Evolutionary conservation across 2,888 invertebrate species (phyloP), one percentile per base, ranked within the genome.

Genomic region (Acholoe squamosa): DNA sequence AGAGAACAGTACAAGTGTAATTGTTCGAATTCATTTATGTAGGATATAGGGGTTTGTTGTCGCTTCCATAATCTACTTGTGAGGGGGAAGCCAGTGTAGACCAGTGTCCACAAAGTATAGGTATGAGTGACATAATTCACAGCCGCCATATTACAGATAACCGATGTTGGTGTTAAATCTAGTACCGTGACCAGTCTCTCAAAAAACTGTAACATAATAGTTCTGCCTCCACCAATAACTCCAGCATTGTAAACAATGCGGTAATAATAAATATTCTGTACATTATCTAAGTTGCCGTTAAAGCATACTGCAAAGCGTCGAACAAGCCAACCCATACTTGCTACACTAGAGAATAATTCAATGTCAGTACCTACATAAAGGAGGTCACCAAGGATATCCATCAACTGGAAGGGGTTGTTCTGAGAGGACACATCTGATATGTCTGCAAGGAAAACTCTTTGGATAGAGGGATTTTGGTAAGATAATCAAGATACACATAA

Each of bases 41-140:
- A 61, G 1, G 25, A 61, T 61, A 61, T 61, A 61, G 61, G 61
- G 61, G 5, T 61, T 14, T 61, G 61, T 61, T 61, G 61, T 14
- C 61, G 61, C 61, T 61, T 61, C 61, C 61, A 61, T 1, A 61
- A 61, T 61, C 61, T 61, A 61, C 61, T 61, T 3, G 61, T 61
- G 25, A 61, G 61, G 25, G 61, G 61, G 25, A 61, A 61, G 10
- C 61, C 61, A 14, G 61, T 61, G 25, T 61, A 61, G 3, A 61
- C 25, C 25, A 10, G 19, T 7, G 25, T 61, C 61, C 19, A 22
- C 25, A 61, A 61, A 61, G 54, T 14, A 61, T 61, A 19, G 43
- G 43, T 10, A 10, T 43, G 43, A 7, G 43, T 10, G 10, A 43
- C 43, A 10, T 43, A 43, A 43, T 43, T 43, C 3, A 43, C 10